These are phyloP conservation scores for Grammomys surdaster DNA, from an alignment of 2,113 vertebrate genomes.

Conservation along the genomic window DNA sequence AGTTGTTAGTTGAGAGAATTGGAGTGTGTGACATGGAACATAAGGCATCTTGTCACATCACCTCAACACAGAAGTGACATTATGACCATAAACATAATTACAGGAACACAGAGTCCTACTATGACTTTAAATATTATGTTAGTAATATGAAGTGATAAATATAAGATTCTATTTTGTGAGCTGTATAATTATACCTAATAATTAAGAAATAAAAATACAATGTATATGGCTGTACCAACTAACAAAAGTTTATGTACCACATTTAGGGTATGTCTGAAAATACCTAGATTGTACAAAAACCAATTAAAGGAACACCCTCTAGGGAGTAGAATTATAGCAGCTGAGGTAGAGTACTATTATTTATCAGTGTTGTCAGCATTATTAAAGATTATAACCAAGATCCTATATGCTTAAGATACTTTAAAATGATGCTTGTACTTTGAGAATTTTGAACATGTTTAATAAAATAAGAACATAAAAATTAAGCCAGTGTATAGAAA, in stretches of 20 bases:
- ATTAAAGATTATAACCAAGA: not conserved
- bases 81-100: not conserved
- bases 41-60: not conserved
- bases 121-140: not conserved
- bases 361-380: not conserved
- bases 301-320: not conserved
- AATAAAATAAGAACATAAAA: not conserved
- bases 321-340: not conserved
- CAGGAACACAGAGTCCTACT: not conserved
- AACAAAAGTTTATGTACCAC: not conserved
- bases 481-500: not conserved
- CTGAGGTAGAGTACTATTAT: not conserved
- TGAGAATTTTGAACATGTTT: conserved; percentile 35
- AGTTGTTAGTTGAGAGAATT: not conserved
- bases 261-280: not conserved
- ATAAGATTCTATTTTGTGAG: conserved; percentile 2
- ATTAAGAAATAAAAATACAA: conserved; percentile 46
- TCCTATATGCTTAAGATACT: not conserved
- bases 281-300: not conserved
- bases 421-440: not conserved
- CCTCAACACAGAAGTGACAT: not conserved
- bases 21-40: not conserved
- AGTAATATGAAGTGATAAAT: not conserved
- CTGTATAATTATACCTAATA: conserved; percentile 12
- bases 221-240: not conserved